Base-by-base conservation (phyloP, 1,140 invertebrate genomes). In the Drosophila repletoides region DNA sequence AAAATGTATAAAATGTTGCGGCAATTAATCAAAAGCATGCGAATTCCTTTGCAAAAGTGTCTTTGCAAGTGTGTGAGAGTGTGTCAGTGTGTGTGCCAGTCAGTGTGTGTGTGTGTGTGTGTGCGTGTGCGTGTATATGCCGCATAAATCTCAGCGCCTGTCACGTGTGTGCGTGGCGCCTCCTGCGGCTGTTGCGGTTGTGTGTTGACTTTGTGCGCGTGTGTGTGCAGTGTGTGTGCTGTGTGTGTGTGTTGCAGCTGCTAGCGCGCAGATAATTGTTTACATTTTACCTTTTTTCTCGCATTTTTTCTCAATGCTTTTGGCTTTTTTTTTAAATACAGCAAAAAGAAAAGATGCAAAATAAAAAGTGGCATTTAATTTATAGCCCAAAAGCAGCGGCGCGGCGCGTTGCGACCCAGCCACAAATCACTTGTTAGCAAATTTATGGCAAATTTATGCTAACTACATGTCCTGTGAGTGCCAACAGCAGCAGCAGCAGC, bases 371-470 rank as follows among this genome's bases (percentile, higher is more conserved):
- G 58, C 56, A 58, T 69, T 75, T 84, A 80, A 84, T 79, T 84
- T 84, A 84, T 84, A 51, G 74, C 71, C n/a, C 72, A 40, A 70
- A 64, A 67, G 61, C 60, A 40, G 49, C 49, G 48, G 43, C 58
- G 49, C 55, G 41, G 10, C 40, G 38, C 24, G 14, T 12, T 1
- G 33, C 49, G 38, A n/a, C 31, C 55, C 51, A 56, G 73, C 71
- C 74, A 88, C 83, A 88, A 88, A 88, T 88, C 83, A 88, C 77
- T 88, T 79, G 84, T 72, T 88, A 75, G 59, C 63, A 87, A 88
- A 88, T 88, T 88, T 88, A 88, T 88, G 68, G 83, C 77, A 77
- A 88, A 84, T 88, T 88, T 88, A 88, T 88, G 83, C 83, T 88
- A 88, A 88, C 83, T 88, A 84, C 75, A 64, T 80, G 80, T 86